Evolutionary conservation across 2,113 vertebrate species (phyloP).

Genomic region (western clawed frog (Xenopus tropicalis)): UCB_Xtro_10.0 CM004451.2:25929001-25929500

Average conservation of each 20-base stretch:
- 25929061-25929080: not conserved
- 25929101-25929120: conserved; percentile 38
- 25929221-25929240: conserved; percentile 47
- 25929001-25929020: conserved; percentile 49
- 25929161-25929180: conserved; percentile 49
- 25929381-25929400: conserved; percentile 68
- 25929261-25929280: not conserved
- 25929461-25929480: conserved; percentile 90
- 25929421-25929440: conserved; percentile 77
- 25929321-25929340: conserved; percentile 48
- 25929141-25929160: conserved; percentile 12
- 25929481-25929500: conserved; percentile 75
- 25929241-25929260: conserved; percentile 5
- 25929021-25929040: conserved; percentile 43
- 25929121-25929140: conserved; percentile 38
- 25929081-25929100: conserved; percentile 44
- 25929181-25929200: conserved; percentile 61
- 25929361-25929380: conserved; percentile 74
- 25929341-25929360: conserved; percentile 70
- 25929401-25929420: conserved; percentile 76
- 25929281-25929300: not conserved
- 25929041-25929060: conserved; percentile 7
- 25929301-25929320: conserved; percentile 2
- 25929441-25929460: conserved; percentile 77
- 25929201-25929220: conserved; percentile 57